These are phyloP conservation scores for Brachystomella parvula DNA, from an alignment of 1,140 invertebrate species.

Conservation along the genomic window DNA sequence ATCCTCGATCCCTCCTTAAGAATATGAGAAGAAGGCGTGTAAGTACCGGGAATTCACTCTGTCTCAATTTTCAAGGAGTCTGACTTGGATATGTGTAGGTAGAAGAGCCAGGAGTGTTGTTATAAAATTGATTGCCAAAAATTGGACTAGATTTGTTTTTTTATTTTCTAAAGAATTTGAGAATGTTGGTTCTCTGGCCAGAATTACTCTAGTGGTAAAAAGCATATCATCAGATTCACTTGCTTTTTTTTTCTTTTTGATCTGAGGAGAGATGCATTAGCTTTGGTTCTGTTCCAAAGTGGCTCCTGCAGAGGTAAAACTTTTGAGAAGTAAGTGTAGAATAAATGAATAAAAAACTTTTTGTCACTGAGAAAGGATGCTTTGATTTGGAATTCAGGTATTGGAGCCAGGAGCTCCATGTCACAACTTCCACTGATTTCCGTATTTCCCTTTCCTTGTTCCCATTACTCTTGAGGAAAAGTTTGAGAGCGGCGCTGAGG, in stretches of 20 bases:
- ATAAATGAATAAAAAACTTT: no score
- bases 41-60: neutral
- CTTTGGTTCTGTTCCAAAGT: constrained; percentile 24
- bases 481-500: no score
- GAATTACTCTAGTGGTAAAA: neutral
- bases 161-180: neutral
- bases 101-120: neutral
- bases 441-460: constrained; percentile 7
- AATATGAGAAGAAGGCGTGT: neutral
- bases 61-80: neutral
- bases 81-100: neutral
- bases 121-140: neutral
- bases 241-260: no score
- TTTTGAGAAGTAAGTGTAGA: no score
- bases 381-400: constrained; percentile 38
- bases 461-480: no score
- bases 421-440: neutral
- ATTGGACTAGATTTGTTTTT: no score
- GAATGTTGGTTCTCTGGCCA: neutral
- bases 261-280: neutral
- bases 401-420: constrained; percentile 11
- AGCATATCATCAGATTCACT: no score
- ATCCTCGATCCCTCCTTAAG: neutral
- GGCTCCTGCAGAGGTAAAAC: neutral
- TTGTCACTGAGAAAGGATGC: constrained; percentile 29